Base-by-base conservation (phyloP, 1,140 invertebrate species). In the Leguminivora glycinivorella region DNA sequence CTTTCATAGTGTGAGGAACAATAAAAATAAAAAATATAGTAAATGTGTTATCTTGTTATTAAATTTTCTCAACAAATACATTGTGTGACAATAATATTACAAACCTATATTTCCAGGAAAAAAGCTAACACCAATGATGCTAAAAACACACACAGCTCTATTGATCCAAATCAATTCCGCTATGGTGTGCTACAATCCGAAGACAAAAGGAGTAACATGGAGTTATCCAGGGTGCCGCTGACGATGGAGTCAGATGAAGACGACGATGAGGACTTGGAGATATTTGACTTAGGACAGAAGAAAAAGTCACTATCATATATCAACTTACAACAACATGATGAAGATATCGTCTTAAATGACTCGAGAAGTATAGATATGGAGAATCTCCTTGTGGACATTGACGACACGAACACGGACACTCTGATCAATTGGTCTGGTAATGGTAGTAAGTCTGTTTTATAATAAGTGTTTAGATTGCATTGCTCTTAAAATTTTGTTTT, bases 221-320 rank as follows among this genome's bases (percentile, higher is more conserved):
- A 91, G 80, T 68, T 87, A 14, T 87, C 88, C 60, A 71, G 86
- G 69, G 80, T 91, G 70, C 89, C 87, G n/a, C 68, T 90, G 0
- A 89, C 89, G 0, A 90, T 90, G 86, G 89, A 89, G 26, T 91
- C 89, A 17, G 89, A 91, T 70, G 89, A 91, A 24, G 89, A 91
- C 25, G 88, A 90, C 14, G 89, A 91, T 24, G 89, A 90, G 58
- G 88, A 91, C 47, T 74, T 91, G 31, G 89, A 91, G 78, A 89
- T 91, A 76, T 91, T 91, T 75, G 89, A 91, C 68, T 75, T 91
- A n/a, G 85, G 82, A 70, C 87, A 91, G 69, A 90, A 91, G 74
- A 88, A 83, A 66, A 89, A 89, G 71, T 88, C 88, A 38, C 69
- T 90, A 1, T 91, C 89, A 0, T 90, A 90, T 72, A 86, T 90